phyloP scores from a whole-genome alignment of 2,888 invertebrate species.

The Eudemis profundana region DNA sequence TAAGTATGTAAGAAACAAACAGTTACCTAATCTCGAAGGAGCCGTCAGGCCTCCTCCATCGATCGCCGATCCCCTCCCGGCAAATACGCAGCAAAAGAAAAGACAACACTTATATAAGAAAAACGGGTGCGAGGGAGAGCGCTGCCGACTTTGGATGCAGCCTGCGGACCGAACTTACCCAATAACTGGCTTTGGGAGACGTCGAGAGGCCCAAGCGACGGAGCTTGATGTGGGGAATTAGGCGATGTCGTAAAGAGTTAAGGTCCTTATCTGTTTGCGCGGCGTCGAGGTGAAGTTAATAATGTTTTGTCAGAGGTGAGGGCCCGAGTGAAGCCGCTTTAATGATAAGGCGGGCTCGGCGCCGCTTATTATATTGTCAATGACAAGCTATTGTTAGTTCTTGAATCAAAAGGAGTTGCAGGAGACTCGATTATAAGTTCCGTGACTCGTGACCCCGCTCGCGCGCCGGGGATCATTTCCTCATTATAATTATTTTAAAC shows the following conservation, averaged over 20 bases:
- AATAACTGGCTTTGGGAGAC: constrained; percentile 23
- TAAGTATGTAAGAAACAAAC: constrained; percentile 27
- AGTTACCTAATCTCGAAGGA: constrained; percentile 41
- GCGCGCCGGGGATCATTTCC: constrained; percentile 2
- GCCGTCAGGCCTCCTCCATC: constrained; percentile 37
- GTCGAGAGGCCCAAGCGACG: constrained; percentile 14
- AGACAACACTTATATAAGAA: constrained; percentile 39
- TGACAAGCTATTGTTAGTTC: constrained; percentile 27
- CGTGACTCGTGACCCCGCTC: constrained; percentile 2
- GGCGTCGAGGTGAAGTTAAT: constrained; percentile 18
- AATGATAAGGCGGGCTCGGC: constrained; percentile 34
- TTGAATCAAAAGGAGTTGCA: constrained; percentile 29
- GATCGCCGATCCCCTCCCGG: constrained; percentile 35
- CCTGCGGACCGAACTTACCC: constrained; percentile 41
- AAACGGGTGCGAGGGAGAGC: constrained; percentile 40
- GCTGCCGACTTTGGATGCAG: constrained; percentile 33
- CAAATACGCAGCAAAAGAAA: constrained; percentile 33
- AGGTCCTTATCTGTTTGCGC: constrained; percentile 14
- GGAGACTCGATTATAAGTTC: constrained; percentile 25
- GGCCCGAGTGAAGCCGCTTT: constrained; percentile 11
- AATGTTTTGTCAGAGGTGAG: constrained; percentile 28
- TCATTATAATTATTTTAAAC: not conserved
- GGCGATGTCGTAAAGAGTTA: constrained; percentile 14
- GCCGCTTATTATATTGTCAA: constrained; percentile 42
- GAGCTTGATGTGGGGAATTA: constrained; percentile 2